Percentiles rank a stretch among this genome's conserved stretches.
Conservation (phyloP, 2,888 invertebrate genomes). For the Suillia variegata region DNA sequence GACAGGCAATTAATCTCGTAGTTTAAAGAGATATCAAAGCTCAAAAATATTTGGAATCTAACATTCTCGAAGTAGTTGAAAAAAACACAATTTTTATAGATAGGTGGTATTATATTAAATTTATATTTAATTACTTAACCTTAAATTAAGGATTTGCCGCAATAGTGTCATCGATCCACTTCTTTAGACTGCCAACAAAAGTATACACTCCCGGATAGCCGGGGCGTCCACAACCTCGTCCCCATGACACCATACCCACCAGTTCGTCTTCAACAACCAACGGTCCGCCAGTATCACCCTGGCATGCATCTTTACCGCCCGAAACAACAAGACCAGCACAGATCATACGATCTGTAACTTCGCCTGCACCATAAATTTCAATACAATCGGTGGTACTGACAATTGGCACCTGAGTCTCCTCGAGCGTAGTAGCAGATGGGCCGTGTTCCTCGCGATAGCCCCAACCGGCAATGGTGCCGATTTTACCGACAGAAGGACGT, state of each 20-base stretch:
- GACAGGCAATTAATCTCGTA: too few species aligned
- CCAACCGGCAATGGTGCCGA: constrained; percentile 51
- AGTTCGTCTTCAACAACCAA: constrained; percentile 44
- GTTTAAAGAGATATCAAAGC: too few species aligned
- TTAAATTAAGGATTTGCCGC: constrained; percentile 20
- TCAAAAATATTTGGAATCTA: too few species aligned
- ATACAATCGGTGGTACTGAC: constrained; percentile 62
- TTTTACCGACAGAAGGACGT: constrained; percentile 40
- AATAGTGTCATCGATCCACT: constrained; percentile 50
- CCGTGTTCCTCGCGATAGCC: constrained; percentile 49
- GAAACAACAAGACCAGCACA: constrained; percentile 63
- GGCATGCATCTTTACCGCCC: constrained; percentile 62
- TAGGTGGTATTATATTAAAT: too few species aligned
- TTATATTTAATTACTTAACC: too few species aligned
- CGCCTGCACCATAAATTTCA: constrained; percentile 58
- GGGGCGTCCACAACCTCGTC: constrained; percentile 61
- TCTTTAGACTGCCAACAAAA: constrained; percentile 45
- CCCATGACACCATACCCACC: constrained; percentile 63
- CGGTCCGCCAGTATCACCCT: constrained; percentile 59
- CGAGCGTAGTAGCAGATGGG: constrained; percentile 49
- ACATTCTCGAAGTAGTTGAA: too few species aligned
- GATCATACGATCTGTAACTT: constrained; percentile 64
- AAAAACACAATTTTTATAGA: too few species aligned
- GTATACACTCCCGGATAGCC: constrained; percentile 63
- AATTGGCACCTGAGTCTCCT: constrained; percentile 64